Conservation (phyloP, 2,888 invertebrate genomes). For the Drosophila recens region DNA sequence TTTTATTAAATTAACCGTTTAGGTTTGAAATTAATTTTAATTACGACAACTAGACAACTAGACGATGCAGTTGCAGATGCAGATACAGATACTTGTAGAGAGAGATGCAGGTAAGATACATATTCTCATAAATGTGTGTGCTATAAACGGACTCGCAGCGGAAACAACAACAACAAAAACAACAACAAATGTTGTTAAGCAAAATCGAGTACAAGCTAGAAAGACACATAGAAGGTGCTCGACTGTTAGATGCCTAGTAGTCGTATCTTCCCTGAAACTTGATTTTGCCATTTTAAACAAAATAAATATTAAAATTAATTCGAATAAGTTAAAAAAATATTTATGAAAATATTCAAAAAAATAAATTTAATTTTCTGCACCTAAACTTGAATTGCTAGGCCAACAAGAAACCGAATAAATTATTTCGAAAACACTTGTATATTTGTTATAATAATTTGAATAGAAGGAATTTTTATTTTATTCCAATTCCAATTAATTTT, state of each 20-base stretch:
- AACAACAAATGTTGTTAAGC: constrained; percentile 26
- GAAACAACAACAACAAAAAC: constrained; percentile 52
- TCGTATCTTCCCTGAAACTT: background rate
- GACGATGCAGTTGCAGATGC: background rate
- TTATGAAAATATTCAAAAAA: no score
- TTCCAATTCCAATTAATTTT: no score
- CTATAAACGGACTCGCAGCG: constrained; percentile 58
- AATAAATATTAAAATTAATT: background rate
- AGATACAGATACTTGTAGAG: background rate
- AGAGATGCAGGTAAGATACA: constrained; percentile 39
- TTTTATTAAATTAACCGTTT: constrained; percentile 69
- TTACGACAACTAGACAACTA: constrained; percentile 49
- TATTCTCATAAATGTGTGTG: constrained; percentile 61
- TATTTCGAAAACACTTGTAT: no score
- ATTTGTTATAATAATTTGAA: no score
- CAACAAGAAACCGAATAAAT: no score
- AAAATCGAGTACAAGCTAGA: constrained; percentile 2
- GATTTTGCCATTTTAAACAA: background rate
- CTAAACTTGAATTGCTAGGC: no score
- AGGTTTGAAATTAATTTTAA: constrained; percentile 74
- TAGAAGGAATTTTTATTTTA: no score
- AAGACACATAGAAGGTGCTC: background rate
- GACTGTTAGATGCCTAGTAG: background rate
- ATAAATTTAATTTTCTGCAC: no score
- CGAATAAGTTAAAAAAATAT: background rate